Base-by-base conservation (phyloP, 2,797 vertebrate species). In the Australoheros facetus region DNA sequence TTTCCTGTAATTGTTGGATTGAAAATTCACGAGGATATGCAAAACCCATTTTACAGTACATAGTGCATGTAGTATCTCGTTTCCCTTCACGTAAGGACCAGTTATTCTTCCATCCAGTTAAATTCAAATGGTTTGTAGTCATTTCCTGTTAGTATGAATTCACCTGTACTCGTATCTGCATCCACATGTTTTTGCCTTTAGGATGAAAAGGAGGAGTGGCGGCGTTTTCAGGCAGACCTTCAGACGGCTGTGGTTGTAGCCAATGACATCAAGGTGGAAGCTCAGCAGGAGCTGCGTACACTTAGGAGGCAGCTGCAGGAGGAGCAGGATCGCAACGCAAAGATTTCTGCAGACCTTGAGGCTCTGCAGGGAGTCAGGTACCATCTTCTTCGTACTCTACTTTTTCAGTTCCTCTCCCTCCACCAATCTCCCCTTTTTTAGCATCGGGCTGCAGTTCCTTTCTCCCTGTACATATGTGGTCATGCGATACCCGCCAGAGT, bases 191-290 rank as follows among this genome's bases (percentile, higher is more conserved):
- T 78, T 16, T 84, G 54, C 81, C 37, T 84, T 21, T 73, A 99
- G 98, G 98, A 99, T 17, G 98, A 99, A 56, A 96, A 96, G 0
- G 98, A 99, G 80, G 98, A 99, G 82, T 99, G 98, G 98, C 95
- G 93, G 56, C 95, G 96, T n/a, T 99, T 99, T 93, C 98, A 99
- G 92, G 98, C 98, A 0, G 98, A 99, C 93, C 96, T 99, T 76
- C 98, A 99, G 95, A 99, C 98, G 0, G 98, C 98, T 0, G 98
- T 99, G 89, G 98, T 99, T 11, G 98, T 99, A 53, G 98, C 98
- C 76, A 99, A 99, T 1, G 98, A 99, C 89, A 99, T 99, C 60
- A 99, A 99, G 91, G 97, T 98, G 70, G 98, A 99, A 89, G 97
- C 98, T 42, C 98, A 99, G 92, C 98, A 99, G 94, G 98, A 99